These are phyloP conservation scores for Spea bombifrons DNA, from an alignment of 2,113 vertebrate genomes.

Conservation along the genomic window DNA sequence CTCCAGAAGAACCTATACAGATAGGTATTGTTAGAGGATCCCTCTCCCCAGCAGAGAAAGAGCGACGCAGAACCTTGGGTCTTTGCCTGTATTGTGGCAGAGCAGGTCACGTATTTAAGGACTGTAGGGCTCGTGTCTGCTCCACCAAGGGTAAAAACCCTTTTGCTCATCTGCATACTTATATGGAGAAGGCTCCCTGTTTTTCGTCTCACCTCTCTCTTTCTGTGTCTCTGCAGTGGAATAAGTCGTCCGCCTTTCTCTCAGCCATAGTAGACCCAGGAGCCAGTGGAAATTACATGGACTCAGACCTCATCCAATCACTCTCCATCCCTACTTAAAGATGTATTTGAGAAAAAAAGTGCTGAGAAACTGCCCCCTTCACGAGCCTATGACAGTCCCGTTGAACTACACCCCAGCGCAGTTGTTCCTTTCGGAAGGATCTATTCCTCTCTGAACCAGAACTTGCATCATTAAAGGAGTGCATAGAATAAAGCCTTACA, in stretches of 20 bases:
- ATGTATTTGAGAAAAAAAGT: not conserved
- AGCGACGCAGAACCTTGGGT: too few species aligned
- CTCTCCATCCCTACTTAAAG: not conserved
- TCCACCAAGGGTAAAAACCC: too few species aligned
- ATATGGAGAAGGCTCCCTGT: too few species aligned
- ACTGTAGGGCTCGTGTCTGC: too few species aligned
- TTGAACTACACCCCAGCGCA: not conserved
- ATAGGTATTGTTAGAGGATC: too few species aligned
- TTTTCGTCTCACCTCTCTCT: conserved; percentile 50
- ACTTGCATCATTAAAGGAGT: not conserved
- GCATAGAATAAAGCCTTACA: not conserved
- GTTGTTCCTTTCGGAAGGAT: not conserved
- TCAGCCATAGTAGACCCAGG: not conserved
- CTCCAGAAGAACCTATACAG: too few species aligned
- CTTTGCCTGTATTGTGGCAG: too few species aligned
- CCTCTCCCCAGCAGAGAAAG: too few species aligned
- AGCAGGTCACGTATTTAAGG: too few species aligned
- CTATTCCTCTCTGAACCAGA: not conserved
- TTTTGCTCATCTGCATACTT: too few species aligned
- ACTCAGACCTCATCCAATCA: not conserved
- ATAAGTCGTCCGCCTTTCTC: not conserved
- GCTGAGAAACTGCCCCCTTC: not conserved
- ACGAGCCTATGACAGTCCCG: not conserved
- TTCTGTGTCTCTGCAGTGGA: not conserved
- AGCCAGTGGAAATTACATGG: not conserved